These are phyloP conservation scores for Nasua narica DNA, from an alignment of 2,797 vertebrate genomes.

Conservation along the genomic window DNA sequence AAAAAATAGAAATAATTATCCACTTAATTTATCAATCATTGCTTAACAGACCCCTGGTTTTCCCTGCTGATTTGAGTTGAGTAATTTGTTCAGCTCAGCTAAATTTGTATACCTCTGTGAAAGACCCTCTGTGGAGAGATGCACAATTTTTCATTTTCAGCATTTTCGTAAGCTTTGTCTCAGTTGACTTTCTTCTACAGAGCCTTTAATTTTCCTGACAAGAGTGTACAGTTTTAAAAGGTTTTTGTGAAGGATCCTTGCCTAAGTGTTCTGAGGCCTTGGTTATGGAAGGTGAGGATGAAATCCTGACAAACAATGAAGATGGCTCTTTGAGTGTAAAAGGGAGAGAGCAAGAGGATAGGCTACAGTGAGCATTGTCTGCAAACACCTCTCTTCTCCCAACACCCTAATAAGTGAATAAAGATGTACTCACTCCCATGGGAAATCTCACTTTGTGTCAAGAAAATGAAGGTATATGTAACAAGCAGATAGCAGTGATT, in stretches of 20 bases:
- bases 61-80: slow-evolving; percentile 48
- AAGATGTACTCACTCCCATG: background rate
- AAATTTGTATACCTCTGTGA: slow-evolving; percentile 37
- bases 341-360: background rate
- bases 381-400: background rate
- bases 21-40: slow-evolving; percentile 72
- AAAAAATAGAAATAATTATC: slow-evolving; percentile 67
- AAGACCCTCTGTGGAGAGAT: slow-evolving; percentile 38
- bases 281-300: background rate
- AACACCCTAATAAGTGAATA: background rate
- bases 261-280: background rate
- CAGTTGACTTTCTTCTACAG: background rate
- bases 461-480: background rate
- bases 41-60: slow-evolving; percentile 51
- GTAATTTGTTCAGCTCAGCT: slow-evolving; percentile 52
- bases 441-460: background rate
- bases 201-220: slow-evolving; percentile 22
- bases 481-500: background rate
- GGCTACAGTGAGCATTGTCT: background rate
- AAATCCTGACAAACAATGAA: background rate
- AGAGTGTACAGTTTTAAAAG: background rate
- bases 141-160: background rate
- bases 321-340: background rate
- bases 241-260: background rate
- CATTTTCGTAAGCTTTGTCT: slow-evolving; percentile 33